Percentiles rank a stretch among this genome's conserved stretches.
phyloP scores from a whole-genome alignment of 2,888 invertebrate genomes.

The Oithona nana region DNA sequence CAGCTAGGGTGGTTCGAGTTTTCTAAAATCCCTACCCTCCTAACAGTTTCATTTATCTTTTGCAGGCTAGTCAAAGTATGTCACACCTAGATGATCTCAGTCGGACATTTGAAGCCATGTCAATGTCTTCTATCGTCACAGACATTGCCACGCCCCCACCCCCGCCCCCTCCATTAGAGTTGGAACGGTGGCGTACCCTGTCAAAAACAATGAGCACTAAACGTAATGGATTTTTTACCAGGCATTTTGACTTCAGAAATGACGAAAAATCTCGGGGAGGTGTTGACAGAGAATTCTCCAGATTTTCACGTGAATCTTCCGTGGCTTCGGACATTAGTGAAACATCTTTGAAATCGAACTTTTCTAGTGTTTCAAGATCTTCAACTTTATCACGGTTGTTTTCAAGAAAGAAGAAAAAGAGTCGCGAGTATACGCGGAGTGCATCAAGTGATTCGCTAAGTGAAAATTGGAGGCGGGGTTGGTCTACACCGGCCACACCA shows the following conservation, averaged over 20 bases:
- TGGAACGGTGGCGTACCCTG: not conserved
- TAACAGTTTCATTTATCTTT: no score
- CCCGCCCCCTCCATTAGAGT: not conserved
- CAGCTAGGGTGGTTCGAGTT: no score
- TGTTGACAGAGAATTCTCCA: not conserved
- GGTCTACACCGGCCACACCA: not conserved
- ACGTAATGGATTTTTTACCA: not conserved
- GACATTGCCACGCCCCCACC: not conserved
- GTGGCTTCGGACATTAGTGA: not conserved
- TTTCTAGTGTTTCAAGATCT: not conserved
- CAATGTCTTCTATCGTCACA: not conserved
- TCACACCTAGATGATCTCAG: not conserved
- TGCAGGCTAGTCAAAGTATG: no score
- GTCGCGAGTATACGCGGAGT: no score
- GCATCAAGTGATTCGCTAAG: not conserved
- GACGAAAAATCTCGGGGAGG: not conserved
- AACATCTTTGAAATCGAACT: not conserved
- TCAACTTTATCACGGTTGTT: not conserved
- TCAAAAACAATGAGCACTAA: not conserved
- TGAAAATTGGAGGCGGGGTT: not conserved
- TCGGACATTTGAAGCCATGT: not conserved
- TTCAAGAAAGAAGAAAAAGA: not conserved
- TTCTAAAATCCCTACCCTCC: no score
- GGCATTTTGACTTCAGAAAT: no score
- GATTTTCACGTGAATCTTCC: not conserved